A percentile compares a stretch with the other conserved stretches of the same genome.
Evolutionary conservation across 2,888 invertebrate genomes (phyloP).

Genomic region (Himalopsyche japonica): DNA sequence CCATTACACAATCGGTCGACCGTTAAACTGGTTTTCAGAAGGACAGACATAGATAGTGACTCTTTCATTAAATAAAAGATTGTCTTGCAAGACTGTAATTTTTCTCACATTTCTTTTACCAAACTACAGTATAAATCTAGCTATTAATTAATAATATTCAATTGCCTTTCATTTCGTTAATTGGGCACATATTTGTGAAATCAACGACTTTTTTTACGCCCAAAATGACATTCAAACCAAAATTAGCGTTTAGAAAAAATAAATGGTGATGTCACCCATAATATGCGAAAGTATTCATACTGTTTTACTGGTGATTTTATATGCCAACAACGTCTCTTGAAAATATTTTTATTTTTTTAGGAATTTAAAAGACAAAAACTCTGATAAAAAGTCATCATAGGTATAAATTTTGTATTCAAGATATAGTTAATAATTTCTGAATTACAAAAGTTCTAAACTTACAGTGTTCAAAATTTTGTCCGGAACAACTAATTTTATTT

Average conservation of each 20-base stretch:
- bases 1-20: neutral
- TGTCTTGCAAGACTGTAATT: neutral
- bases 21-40: constrained; percentile 1
- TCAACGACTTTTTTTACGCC: neutral
- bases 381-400: too few relatives aligned
- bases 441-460: too few relatives aligned
- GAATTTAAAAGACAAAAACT: too few relatives aligned
- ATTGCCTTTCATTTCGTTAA: neutral
- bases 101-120: neutral
- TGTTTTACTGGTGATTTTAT: too few relatives aligned
- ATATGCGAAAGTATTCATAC: neutral
- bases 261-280: neutral
- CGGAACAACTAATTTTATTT: too few relatives aligned
- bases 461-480: too few relatives aligned
- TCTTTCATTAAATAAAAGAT: neutral
- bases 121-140: neutral
- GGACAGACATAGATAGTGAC: neutral
- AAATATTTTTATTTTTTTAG: too few relatives aligned
- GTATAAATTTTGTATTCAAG: too few relatives aligned
- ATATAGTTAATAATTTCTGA: too few relatives aligned
- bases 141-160: neutral
- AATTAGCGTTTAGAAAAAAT: neutral
- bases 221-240: neutral
- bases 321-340: too few relatives aligned
- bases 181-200: neutral